Evolutionary conservation across 2,113 vertebrate genomes (phyloP).

Genomic region (Gulo gulo): DNA sequence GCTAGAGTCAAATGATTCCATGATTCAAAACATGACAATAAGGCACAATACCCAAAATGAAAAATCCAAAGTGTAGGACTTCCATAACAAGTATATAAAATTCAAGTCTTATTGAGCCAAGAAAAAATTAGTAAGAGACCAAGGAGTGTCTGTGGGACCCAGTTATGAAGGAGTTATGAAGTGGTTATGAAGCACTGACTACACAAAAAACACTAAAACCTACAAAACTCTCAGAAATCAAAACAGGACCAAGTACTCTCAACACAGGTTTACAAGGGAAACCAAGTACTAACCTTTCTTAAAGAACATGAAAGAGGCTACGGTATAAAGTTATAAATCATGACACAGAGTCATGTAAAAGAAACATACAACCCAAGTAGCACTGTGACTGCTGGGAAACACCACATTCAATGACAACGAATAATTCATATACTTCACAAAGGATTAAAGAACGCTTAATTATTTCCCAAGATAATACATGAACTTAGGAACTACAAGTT

Average conservation of each 20-base stretch:
- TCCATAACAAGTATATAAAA: conserved; percentile 15
- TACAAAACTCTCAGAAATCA: not conserved
- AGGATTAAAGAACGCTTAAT: not conserved
- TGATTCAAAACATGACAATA: conserved; percentile 14
- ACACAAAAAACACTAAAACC: not conserved
- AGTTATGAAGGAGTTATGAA: too few relatives aligned
- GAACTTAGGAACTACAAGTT: not conserved
- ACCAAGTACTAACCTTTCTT: not conserved
- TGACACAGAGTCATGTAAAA: conserved; percentile 10
- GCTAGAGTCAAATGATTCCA: not conserved
- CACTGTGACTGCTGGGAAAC: not conserved
- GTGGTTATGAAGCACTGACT: not conserved
- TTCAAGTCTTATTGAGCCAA: not conserved
- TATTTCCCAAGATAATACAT: not conserved
- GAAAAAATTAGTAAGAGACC: not conserved
- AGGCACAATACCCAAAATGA: not conserved
- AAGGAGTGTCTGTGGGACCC: not conserved
- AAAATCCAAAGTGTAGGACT: not conserved
- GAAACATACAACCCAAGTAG: not conserved
- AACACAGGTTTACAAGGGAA: not conserved
- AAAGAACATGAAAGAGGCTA: not conserved
- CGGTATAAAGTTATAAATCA: not conserved
- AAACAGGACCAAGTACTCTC: not conserved
- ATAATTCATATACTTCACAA: not conserved
- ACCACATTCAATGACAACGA: not conserved